A percentile compares a stretch with the other conserved stretches of the same genome.
Conservation (phyloP, 2,888 invertebrate species). For the Thelaira solivaga region DNA sequence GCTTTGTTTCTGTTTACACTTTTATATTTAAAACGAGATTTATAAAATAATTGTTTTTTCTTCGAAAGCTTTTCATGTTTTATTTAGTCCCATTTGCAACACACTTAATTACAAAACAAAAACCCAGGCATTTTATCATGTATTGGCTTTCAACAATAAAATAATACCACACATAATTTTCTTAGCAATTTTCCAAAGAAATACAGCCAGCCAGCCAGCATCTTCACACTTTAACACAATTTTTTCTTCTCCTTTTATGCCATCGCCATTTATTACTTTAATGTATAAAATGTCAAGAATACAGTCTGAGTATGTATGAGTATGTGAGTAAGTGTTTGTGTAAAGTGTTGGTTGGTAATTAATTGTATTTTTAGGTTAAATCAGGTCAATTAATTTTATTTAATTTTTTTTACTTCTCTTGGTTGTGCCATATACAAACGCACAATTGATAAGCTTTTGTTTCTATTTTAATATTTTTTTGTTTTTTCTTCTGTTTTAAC, state of each 20-base stretch:
- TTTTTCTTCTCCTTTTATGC: not conserved
- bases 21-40: no score
- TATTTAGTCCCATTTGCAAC: not conserved
- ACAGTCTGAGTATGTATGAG: not conserved
- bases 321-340: not conserved
- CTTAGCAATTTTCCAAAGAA: constrained; percentile 16
- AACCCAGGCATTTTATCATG: no score
- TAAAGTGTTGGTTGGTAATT: constrained; percentile 68
- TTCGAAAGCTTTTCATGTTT: constrained; percentile 13
- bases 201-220: not conserved
- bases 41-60: no score
- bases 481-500: not conserved
- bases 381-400: constrained; percentile 74
- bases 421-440: constrained; percentile 19
- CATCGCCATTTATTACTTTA: constrained; percentile 44
- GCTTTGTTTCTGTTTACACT: no score
- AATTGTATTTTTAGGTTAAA: constrained; percentile 73
- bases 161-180: constrained; percentile 11
- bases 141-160: constrained; percentile 13
- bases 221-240: constrained; percentile 7
- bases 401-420: no score
- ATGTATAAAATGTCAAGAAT: not conserved
- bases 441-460: constrained; percentile 20
- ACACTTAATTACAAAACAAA: not conserved
- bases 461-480: constrained; percentile 1